Evolutionary conservation across 2,888 invertebrate genomes (phyloP).

Genomic region (Melieria omissa): DNA sequence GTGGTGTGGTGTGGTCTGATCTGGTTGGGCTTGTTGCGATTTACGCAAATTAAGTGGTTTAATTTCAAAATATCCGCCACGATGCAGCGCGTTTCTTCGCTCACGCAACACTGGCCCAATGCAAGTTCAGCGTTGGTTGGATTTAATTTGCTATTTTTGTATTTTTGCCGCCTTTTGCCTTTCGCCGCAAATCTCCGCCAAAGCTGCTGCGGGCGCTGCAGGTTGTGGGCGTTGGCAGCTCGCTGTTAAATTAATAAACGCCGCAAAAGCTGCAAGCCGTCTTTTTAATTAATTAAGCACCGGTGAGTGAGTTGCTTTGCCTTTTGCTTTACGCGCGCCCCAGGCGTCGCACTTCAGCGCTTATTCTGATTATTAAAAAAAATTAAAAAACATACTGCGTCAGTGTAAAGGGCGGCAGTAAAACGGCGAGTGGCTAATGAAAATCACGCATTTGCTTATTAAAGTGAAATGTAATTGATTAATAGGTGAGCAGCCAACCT

Average conservation of each 20-base stretch:
- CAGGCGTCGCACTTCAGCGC: too few relatives aligned
- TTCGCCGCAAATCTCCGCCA: neutral
- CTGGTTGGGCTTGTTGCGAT: neutral
- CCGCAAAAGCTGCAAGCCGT: constrained; percentile 13
- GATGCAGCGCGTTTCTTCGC: too few relatives aligned
- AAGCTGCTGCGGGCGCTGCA: neutral
- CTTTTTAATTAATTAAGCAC: constrained; percentile 29
- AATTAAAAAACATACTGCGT: too few relatives aligned
- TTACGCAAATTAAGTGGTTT: constrained; percentile 6
- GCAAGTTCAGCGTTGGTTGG: too few relatives aligned
- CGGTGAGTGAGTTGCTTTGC: constrained; percentile 18
- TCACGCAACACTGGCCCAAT: too few relatives aligned
- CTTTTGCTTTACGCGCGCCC: neutral
- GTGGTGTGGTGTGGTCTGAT: too few relatives aligned
- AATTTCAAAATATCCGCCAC: neutral
- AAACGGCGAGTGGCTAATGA: constrained; percentile 11
- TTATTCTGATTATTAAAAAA: too few relatives aligned
- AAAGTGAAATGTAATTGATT: constrained; percentile 19
- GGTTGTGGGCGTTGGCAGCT: neutral
- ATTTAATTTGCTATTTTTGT: neutral
- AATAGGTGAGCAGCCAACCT: too few relatives aligned
- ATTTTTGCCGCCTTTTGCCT: neutral
- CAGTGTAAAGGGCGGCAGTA: neutral
- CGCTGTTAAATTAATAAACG: constrained; percentile 28
- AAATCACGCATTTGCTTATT: constrained; percentile 28